Base-by-base conservation (phyloP, 2,797 vertebrate species). In the Limosa lapponica region DNA sequence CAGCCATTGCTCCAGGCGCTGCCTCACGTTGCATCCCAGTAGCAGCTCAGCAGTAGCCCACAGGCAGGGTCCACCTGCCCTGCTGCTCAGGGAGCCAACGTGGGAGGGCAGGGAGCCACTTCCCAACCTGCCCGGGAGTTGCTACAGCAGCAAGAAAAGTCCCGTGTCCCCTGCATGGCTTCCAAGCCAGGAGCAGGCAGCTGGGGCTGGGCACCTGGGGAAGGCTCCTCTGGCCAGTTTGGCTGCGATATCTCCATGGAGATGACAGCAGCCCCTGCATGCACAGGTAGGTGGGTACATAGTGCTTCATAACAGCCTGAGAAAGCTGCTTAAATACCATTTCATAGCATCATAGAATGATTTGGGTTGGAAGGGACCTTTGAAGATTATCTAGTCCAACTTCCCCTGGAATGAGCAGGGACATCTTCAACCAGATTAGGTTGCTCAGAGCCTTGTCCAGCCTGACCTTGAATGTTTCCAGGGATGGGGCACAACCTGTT, bases 221-320 rank as follows among this genome's bases (percentile, higher is more conserved):
- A 34, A 72, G 46, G 67, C 8, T 82, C 52, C 78, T 87, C 36
- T 55, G 43, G 48, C 61, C 61, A 36, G 22, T 32, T 18, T 54
- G 59, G 69, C 48, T 78, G 55, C 18, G 12, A 1, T 11, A 41
- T 2, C 30, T 24, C 48, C 30, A 0, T 2, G 39, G 30, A 59
- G 89, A 51, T 24, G 80, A 9, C 1, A 5, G 72, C 46, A 77
- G 77, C 20, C 34, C 28, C 64, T 37, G 46, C 36, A 16, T 0
- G 0, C 54, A 5, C 37, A 39, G 62, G 62, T 65, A 61, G 74
- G 66, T 79, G 87, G 32, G 46, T 41, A 6, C 14, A 1, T 0
- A 1, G 59, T 2, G 0, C 25, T 75, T 65, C 2, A 1, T 18
- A 43, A 17, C 37, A 19, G 9, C 2, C 4, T 5, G 6, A 15